A percentile compares a stretch with the other conserved stretches of the same genome.
phyloP scores from a whole-genome alignment of 2,113 vertebrate species.

The Montifringilla adamsi region DNA sequence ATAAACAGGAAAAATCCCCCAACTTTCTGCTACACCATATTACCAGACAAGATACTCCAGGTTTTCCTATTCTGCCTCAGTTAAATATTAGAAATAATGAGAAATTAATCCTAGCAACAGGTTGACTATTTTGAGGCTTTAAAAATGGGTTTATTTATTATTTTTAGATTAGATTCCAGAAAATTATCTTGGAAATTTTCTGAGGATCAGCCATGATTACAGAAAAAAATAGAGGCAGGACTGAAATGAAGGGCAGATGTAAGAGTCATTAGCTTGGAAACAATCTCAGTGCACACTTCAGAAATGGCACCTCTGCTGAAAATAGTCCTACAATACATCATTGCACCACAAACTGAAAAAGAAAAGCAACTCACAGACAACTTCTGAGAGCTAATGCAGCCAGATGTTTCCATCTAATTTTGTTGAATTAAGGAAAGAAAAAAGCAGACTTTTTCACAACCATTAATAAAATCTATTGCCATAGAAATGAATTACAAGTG shows the following conservation, averaged over 20 bases:
- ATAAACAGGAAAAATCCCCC: too few relatives aligned
- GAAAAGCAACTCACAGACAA: background rate
- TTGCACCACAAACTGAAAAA: background rate
- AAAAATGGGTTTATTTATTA: background rate
- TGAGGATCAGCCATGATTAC: background rate
- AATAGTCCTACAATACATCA: background rate
- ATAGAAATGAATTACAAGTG: background rate
- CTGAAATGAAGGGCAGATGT: background rate
- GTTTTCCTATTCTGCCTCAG: background rate
- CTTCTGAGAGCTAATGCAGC: background rate
- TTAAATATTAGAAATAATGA: background rate
- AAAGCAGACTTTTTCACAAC: background rate
- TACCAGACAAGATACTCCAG: background rate
- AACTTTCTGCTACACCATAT: background rate
- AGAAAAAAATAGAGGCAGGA: background rate
- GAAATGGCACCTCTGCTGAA: background rate
- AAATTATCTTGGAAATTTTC: background rate
- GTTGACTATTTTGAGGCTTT: background rate
- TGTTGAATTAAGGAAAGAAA: slow-evolving; percentile 33
- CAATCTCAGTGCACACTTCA: background rate
- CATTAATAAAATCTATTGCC: slow-evolving; percentile 3
- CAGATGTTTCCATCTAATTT: slow-evolving; percentile 4
- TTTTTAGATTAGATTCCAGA: background rate
- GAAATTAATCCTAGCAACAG: background rate
- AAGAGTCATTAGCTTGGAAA: background rate